These are phyloP conservation scores for Bovichtus diacanthus DNA, from an alignment of 2,797 vertebrate genomes.

Conservation along the genomic window DNA sequence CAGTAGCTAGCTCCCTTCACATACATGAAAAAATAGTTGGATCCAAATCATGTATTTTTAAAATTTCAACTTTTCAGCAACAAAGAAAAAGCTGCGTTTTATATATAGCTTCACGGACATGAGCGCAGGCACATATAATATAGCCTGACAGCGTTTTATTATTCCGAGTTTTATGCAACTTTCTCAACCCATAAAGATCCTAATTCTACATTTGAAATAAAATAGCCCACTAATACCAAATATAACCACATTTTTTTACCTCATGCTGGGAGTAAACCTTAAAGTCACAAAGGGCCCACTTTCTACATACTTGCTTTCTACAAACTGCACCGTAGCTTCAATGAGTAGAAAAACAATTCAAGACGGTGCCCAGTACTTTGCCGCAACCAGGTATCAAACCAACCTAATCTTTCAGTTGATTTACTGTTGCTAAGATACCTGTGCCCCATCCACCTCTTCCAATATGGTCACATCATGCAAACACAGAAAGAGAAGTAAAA, in stretches of 20 bases:
- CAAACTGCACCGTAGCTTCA: background rate
- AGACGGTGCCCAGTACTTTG: background rate
- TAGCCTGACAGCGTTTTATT: background rate
- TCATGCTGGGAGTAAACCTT: background rate
- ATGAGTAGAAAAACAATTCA: background rate
- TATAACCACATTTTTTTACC: background rate
- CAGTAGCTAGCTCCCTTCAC: background rate
- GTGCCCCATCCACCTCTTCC: slow-evolving; percentile 34
- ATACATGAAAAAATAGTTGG: background rate
- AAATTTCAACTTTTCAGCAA: background rate
- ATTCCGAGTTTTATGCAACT: background rate
- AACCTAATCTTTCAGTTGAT: slow-evolving; percentile 23
- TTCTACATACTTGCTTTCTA: background rate
- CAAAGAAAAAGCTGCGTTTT: background rate
- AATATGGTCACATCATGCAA: slow-evolving; percentile 44
- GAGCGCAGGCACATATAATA: background rate
- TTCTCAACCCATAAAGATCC: background rate
- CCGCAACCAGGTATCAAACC: background rate
- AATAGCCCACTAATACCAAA: background rate
- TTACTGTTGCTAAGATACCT: slow-evolving; percentile 53
- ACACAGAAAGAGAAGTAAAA: slow-evolving; percentile 28
- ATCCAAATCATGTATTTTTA: background rate
- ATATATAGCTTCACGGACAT: background rate
- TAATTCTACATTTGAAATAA: background rate
- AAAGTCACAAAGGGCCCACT: too few relatives aligned